Conservation (phyloP, 2,113 vertebrate genomes). For the Mesembrinibis cayennensis region DNA sequence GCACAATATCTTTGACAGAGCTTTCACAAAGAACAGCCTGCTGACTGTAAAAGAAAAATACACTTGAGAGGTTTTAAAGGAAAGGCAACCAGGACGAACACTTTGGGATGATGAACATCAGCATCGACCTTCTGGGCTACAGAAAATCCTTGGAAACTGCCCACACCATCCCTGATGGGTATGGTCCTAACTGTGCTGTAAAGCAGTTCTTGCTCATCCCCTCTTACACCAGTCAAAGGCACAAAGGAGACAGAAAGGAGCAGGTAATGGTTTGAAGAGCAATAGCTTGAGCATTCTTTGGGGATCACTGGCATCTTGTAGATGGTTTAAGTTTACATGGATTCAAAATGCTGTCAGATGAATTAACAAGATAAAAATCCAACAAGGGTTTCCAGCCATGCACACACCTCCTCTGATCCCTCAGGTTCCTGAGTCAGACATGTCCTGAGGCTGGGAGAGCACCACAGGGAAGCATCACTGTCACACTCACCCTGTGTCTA, state of each 20-base stretch:
- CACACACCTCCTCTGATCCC: neutral
- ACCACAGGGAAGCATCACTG: neutral
- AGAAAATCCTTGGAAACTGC: neutral
- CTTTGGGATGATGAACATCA: neutral
- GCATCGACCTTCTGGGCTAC: neutral
- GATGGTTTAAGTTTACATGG: neutral
- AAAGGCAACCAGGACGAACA: neutral
- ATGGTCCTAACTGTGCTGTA: neutral
- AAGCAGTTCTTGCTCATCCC: neutral
- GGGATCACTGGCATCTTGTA: neutral
- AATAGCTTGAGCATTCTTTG: neutral
- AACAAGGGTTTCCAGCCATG: neutral
- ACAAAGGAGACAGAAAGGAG: neutral
- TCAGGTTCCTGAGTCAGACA: neutral
- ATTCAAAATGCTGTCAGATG: neutral
- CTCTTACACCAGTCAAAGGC: neutral
- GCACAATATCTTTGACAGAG: neutral
- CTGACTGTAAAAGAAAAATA: neutral
- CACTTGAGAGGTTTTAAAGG: neutral
- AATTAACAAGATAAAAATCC: neutral
- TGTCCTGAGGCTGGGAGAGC: neutral
- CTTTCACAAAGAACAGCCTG: neutral
- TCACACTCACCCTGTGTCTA: neutral
- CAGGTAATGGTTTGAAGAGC: neutral
- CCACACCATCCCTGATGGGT: neutral